Conservation (phyloP, 2,113 vertebrate genomes). For the Microtus oregoni region DNA sequence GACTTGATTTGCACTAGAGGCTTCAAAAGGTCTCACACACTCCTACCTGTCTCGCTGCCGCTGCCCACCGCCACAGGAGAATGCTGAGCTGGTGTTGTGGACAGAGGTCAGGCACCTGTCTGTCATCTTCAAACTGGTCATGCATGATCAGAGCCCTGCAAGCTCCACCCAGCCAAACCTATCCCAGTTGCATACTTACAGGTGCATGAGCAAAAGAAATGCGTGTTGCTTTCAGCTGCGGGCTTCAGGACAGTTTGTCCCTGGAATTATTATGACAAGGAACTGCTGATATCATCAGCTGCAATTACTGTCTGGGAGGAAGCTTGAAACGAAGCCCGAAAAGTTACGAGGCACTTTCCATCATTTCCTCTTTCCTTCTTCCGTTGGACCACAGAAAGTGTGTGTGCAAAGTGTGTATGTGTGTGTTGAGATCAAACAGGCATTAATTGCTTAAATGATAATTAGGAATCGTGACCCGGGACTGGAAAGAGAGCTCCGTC, state of each 20-base stretch:
- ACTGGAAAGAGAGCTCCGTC: not conserved
- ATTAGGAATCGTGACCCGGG: not conserved
- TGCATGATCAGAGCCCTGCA: not conserved
- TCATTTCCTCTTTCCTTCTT: not conserved
- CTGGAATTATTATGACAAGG: not conserved
- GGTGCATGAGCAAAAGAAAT: not conserved
- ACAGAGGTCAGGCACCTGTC: not conserved
- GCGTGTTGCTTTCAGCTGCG: not conserved
- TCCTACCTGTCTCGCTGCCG: not conserved
- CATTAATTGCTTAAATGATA: conserved; percentile 4
- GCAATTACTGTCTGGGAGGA: not conserved
- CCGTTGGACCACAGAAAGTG: too few relatives aligned
- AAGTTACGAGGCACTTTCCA: not conserved
- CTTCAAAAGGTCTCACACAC: not conserved
- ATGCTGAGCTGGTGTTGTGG: not conserved
- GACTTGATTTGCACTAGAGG: not conserved
- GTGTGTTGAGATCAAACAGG: not conserved
- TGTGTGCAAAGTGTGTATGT: too few relatives aligned
- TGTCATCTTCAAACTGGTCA: not conserved
- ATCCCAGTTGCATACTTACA: not conserved
- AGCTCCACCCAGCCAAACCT: not conserved
- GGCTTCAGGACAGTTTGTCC: not conserved
- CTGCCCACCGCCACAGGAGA: not conserved
- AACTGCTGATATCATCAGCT: not conserved
- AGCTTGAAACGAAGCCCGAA: not conserved